A percentile compares a stretch with the other conserved stretches of the same genome.
Evolutionary conservation across 2,797 vertebrate genomes (phyloP).

Genomic region (Trichosurus vulpecula): DNA sequence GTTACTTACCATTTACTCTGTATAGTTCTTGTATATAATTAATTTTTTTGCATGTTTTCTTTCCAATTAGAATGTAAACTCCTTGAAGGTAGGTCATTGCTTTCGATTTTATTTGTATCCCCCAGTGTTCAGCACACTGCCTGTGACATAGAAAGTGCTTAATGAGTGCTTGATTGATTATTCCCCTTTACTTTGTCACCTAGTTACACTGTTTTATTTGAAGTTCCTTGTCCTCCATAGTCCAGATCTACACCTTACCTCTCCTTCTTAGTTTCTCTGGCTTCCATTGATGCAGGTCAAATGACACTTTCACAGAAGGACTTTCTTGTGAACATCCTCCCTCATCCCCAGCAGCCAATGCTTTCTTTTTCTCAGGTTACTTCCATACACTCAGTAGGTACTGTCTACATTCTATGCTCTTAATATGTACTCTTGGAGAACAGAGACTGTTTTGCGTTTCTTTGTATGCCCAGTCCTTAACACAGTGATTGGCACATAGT

Average conservation of each 20-base stretch:
- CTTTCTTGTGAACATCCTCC: neutral
- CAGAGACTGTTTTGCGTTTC: neutral
- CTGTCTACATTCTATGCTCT: neutral
- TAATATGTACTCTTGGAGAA: neutral
- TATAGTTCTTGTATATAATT: neutral
- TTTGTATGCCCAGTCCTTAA: neutral
- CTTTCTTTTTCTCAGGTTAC: neutral
- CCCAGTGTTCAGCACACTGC: neutral
- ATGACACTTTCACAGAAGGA: no score
- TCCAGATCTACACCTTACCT: no score
- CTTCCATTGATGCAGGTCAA: no score
- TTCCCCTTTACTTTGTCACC: neutral
- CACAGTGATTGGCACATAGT: neutral
- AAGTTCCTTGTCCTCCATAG: neutral
- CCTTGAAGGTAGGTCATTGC: neutral
- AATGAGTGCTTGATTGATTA: neutral
- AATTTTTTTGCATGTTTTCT: neutral
- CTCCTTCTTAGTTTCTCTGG: no score
- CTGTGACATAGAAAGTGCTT: neutral
- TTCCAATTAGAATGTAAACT: neutral
- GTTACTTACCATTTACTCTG: neutral
- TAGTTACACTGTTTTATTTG: neutral
- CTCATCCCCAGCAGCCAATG: neutral
- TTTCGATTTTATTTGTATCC: neutral
- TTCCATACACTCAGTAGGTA: neutral